These are phyloP conservation scores for Blastobasis lacticolella DNA, from an alignment of 2,888 invertebrate species.

Conservation along the genomic window DNA sequence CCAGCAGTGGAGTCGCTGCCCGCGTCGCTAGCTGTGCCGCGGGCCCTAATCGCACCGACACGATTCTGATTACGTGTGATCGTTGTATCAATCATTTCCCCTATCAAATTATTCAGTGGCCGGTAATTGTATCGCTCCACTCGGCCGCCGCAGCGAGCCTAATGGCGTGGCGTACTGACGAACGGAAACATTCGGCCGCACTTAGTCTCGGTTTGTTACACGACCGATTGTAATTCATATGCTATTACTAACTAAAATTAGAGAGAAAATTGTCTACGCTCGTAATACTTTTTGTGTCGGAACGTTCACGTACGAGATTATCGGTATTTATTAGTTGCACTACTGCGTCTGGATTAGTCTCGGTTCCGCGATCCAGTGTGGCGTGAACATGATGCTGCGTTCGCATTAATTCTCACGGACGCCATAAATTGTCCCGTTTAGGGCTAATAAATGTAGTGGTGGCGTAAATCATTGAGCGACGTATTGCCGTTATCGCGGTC, in stretches of 20 bases:
- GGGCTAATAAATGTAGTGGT: conserved; percentile 36
- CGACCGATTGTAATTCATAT: conserved; percentile 62
- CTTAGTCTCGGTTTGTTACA: conserved; percentile 70
- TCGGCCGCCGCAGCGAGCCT: conserved; percentile 29
- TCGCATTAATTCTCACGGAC: conserved; percentile 15
- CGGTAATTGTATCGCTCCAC: conserved; percentile 64
- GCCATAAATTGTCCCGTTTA: conserved; percentile 34
- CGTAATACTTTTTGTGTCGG: conserved; percentile 20
- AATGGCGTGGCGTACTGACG: conserved; percentile 14
- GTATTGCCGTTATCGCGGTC: conserved; percentile 40
- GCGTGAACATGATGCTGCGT: conserved; percentile 1
- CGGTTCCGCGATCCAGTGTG: conserved; percentile 1
- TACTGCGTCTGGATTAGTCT: neutral
- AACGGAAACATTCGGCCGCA: conserved; percentile 62
- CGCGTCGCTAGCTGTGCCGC: conserved; percentile 41
- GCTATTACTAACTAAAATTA: conserved; percentile 54
- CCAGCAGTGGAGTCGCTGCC: conserved; percentile 44
- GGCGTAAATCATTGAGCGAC: conserved; percentile 46
- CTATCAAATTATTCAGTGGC: conserved; percentile 72
- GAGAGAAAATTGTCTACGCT: conserved; percentile 41
- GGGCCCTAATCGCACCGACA: conserved; percentile 62
- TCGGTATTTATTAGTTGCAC: too few species aligned
- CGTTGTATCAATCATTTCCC: conserved; percentile 73
- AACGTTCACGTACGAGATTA: neutral
- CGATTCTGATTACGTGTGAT: conserved; percentile 70